Conservation (phyloP, 2,797 vertebrate genomes). For the Scyliorhinus canicula region DNA sequence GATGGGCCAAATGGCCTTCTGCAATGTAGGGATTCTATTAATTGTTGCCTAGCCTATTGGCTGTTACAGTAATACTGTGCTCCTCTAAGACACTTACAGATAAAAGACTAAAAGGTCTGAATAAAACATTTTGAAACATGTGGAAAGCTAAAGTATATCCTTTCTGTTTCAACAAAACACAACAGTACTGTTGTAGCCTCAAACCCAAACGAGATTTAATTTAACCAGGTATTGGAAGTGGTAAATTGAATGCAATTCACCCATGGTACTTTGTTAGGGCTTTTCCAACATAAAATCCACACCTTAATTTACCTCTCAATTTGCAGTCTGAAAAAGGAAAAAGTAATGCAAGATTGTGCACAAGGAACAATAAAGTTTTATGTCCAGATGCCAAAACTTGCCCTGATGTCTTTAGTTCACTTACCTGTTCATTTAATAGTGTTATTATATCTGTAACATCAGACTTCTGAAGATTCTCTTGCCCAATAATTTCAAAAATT, state of each 20-base stretch:
- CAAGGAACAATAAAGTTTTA: not conserved
- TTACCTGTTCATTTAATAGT: conserved; percentile 81
- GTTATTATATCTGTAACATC: conserved; percentile 70
- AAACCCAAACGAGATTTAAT: not conserved
- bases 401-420: conserved; percentile 22
- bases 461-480: conserved; percentile 82
- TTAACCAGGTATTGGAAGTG: not conserved
- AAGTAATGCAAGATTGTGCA: not conserved
- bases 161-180: not conserved
- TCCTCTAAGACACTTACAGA: too few relatives aligned
- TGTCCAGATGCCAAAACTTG: not conserved
- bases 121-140: not conserved
- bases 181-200: not conserved
- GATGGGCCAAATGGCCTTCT: too few relatives aligned
- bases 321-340: not conserved
- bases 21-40: too few relatives aligned
- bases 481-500: conserved; percentile 79
- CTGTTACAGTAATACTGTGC: too few relatives aligned
- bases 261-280: not conserved
- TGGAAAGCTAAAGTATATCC: not conserved
- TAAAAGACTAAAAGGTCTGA: too few relatives aligned
- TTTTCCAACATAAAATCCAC: not conserved
- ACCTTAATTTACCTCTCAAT: not conserved
- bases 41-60: too few relatives aligned
- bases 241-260: not conserved